Base-by-base conservation (phyloP, 2,888 invertebrate genomes). In the Calephelis perditalis region DNA sequence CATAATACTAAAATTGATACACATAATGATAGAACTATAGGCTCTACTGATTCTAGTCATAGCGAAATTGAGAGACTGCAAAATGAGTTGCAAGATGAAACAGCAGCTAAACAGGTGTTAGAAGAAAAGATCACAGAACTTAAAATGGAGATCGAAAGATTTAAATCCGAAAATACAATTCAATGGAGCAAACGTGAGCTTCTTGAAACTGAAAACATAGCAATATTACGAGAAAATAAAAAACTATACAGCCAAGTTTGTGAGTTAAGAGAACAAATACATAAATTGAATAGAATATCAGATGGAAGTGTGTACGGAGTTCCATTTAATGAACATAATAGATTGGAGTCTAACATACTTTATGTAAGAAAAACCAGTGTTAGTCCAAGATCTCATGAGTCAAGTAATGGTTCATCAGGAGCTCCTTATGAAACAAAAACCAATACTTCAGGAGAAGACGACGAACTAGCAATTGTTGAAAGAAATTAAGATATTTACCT, bases 131-230 rank as follows among this genome's bases (percentile, higher is more conserved):
- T 85, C 35, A 86, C 88, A 0, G 89, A 89, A 66, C 69, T 76
- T 11, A 86, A 79, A 73, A 87, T 90, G 78, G 84, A 97, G 93
- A 82, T 98, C 69, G 98, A 98, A 78, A 92, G 94, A 70, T 87
- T 98, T 11, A 98, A 98, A 86, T 95, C 95, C 0, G 98, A 98
- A 86, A 98, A 98, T 83, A 97, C 97, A 0, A 94, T 96, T 1
- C 98, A 98, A 78, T 98, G 98, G 98, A 97, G 96, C 15, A 96
- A 97, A 79, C 89, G 98, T 5, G 98, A 98, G 82, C 91, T 97
- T 7, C 79, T 98, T 58, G 98, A 98, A 84, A 96, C 97, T 0
- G 98, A 98, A 73, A 97, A 97, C 77, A 91, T 96, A 71, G 94
- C 94, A 0, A 90, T 98, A 67, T 95, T 98, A 75, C 91, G 98